Evolutionary conservation across 2,113 vertebrate species (phyloP).

Genomic region (Siniperca knerii): DNA sequence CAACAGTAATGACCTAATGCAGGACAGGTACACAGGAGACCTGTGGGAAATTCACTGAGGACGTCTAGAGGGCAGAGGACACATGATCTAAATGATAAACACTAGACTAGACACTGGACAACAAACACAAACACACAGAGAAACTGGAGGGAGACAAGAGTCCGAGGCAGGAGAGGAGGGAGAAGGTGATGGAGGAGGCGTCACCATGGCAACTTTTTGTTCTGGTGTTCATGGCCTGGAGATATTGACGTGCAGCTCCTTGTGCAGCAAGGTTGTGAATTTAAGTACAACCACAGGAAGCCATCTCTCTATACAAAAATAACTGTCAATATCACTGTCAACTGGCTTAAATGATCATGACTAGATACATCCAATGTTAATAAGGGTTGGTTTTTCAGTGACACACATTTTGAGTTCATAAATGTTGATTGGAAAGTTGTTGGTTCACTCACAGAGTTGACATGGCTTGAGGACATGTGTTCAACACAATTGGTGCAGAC

Average conservation of each 20-base stretch:
- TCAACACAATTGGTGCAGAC: background rate
- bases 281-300: slow-evolving; percentile 4
- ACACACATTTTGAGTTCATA: background rate
- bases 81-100: slow-evolving; percentile 1
- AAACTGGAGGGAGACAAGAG: background rate
- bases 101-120: background rate
- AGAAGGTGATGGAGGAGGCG: background rate
- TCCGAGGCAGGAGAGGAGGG: background rate
- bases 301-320: background rate
- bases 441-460: background rate
- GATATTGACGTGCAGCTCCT: slow-evolving; percentile 1
- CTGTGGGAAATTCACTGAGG: slow-evolving; percentile 6
- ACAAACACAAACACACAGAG: background rate
- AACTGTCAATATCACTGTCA: background rate
- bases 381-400: background rate
- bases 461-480: background rate
- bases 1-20: background rate
- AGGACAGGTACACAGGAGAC: background rate
- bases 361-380: background rate
- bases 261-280: background rate
- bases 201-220: slow-evolving; percentile 22
- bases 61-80: slow-evolving; percentile 24
- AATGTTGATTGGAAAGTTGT: background rate
- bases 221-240: background rate
- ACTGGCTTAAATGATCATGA: background rate